Evolutionary conservation across 2,113 vertebrate genomes (phyloP).

Genomic region (Arvicanthis niloticus): DNA sequence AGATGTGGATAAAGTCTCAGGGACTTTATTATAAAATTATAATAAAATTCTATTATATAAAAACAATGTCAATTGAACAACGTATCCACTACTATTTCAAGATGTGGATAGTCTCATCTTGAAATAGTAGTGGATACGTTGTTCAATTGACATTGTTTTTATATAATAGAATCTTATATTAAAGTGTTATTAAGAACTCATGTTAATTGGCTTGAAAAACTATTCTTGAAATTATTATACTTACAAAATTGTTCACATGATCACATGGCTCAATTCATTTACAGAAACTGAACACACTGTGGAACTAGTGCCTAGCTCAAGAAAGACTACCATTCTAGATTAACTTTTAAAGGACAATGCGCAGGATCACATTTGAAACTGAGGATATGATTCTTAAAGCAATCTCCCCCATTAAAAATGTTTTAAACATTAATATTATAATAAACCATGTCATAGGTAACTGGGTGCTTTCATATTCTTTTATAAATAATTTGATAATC

Average conservation of each 20-base stretch:
- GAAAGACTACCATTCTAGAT: not conserved
- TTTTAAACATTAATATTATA: conserved; percentile 16
- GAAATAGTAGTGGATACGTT: not conserved
- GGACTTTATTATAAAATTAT: too few species aligned
- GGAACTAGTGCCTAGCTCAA: not conserved
- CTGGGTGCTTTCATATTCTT: not conserved
- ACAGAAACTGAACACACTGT: not conserved
- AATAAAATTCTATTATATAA: too few species aligned
- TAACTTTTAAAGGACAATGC: not conserved
- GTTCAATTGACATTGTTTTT: not conserved
- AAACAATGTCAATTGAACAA: too few species aligned
- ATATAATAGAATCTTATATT: not conserved
- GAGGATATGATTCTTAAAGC: not conserved
- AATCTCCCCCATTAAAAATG: not conserved
- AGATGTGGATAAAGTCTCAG: not conserved
- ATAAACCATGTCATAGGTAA: not conserved
- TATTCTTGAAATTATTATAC: not conserved
- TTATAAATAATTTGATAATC: not conserved
- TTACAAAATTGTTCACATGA: not conserved
- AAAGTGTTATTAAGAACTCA: not conserved
- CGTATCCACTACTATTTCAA: too few species aligned
- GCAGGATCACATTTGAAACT: not conserved
- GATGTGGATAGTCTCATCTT: not conserved
- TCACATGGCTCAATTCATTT: not conserved
- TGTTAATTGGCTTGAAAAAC: not conserved